These are phyloP conservation scores for Leontopithecus rosalia DNA, from an alignment of 2,797 vertebrate species.

Conservation along the genomic window DNA sequence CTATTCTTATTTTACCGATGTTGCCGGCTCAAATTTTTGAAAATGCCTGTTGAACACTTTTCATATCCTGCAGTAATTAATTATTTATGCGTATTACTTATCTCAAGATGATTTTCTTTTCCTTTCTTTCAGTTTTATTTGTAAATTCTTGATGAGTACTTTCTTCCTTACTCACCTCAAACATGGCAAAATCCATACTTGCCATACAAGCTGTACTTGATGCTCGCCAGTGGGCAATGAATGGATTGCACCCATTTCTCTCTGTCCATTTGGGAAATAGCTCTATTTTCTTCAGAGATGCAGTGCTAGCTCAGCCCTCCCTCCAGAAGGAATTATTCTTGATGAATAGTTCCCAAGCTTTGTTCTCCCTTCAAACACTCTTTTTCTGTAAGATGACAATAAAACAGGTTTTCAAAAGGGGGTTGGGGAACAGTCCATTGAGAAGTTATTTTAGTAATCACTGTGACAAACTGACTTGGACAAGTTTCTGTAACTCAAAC, in stretches of 20 bases:
- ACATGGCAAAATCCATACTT: neutral
- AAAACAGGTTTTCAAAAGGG: neutral
- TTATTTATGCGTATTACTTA: neutral
- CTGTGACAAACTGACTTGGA: neutral
- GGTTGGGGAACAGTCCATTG: no score
- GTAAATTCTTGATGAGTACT: neutral
- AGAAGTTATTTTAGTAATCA: neutral
- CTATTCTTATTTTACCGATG: neutral
- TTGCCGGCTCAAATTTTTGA: neutral
- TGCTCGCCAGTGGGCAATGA: neutral
- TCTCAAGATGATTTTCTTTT: neutral
- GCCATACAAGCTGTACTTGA: neutral
- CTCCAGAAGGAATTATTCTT: neutral
- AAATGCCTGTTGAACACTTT: neutral
- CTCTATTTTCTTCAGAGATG: neutral
- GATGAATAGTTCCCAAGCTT: neutral
- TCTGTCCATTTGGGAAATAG: neutral
- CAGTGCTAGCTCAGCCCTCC: neutral
- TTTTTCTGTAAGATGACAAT: neutral
- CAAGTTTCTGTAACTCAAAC: neutral
- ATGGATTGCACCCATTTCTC: neutral
- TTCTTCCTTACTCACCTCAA: neutral
- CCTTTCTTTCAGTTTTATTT: neutral
- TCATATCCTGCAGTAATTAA: neutral
- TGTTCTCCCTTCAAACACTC: neutral